Evolutionary conservation across 37 sponge, comb jelly and placozoan species (phyloP), one percentile per base, ranked within the genome.

Genomic region (Hormiphora californensis): DNA sequence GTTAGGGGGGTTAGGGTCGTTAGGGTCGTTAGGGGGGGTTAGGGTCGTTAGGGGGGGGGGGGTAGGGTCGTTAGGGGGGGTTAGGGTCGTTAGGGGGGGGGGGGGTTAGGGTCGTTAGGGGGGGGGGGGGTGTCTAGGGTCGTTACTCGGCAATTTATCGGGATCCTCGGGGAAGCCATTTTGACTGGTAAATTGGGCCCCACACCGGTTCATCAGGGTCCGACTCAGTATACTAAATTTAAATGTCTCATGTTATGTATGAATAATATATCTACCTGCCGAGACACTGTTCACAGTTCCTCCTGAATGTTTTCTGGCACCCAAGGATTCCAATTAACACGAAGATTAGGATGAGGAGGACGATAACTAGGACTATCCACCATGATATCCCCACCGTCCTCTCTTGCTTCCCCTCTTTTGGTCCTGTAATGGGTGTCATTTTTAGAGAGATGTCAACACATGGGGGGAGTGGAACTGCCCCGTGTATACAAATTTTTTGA

Each of bases 321-420:
- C 81, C 81, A 23, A 73, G 46, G 17, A 73, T 73, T 17, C 81
- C 81, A 4, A 73, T 33, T 11, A 73, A n/a, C 15, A 73, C 38
- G 1, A 73, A 43, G 1, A 73, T 33, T 4, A 73, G 40, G 11
- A 73, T 46, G 12, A 73, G 81, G 35, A 22, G 43, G 27, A 46
- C 81, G 5, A 73, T 73, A 19, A 73, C 43, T 7, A 73, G 39
- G 43, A 43, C 40, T 1, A 73, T 73, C 81, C 81, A 73, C 81
- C 81, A 73, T 21, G 81, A 73, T 1, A 73, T 41, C 17, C n/a
- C n/a, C n/a, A n/a, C n/a, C n/a, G 36, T 73, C 17, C 81, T 30
- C 7, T 43, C 46, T 21, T 73, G 40, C 46, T 73, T 27, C 41
- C 28, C 15, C 9, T 73, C 81, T 2, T 23, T 57, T 23, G 61